Conservation (phyloP, 2,797 vertebrate species). For the Peromyscus nudipes region DNA sequence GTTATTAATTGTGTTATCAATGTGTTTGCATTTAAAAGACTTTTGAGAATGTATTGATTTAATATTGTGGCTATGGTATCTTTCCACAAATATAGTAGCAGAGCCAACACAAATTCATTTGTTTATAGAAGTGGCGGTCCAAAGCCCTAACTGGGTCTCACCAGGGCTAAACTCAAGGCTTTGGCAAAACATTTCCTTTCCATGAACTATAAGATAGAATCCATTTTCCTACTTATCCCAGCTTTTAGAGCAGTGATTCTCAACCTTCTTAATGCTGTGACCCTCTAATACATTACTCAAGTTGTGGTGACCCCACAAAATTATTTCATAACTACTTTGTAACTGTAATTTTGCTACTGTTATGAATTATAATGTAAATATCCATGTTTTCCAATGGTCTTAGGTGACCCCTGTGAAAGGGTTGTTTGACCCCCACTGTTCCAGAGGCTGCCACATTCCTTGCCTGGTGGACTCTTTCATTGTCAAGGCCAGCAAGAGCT, state of each 20-base stretch:
- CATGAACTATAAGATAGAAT: not conserved
- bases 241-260: not conserved
- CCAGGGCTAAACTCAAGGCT: not conserved
- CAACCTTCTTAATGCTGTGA: not conserved
- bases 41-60: not conserved
- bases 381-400: not conserved
- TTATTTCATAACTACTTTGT: too few species aligned
- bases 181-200: not conserved
- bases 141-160: not conserved
- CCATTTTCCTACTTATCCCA: not conserved
- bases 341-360: not conserved
- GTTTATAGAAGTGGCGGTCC: not conserved
- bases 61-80: not conserved
- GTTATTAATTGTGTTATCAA: not conserved
- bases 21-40: too few species aligned
- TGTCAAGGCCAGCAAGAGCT: not conserved
- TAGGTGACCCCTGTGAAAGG: not conserved
- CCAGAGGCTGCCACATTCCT: not conserved
- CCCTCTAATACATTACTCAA: not conserved
- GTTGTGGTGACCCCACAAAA: not conserved
- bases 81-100: not conserved
- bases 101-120: constrained; percentile 1
- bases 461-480: not conserved
- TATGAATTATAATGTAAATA: not conserved
- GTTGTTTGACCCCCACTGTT: not conserved